Percentiles rank a stretch among this genome's conserved stretches.
Evolutionary conservation across 2,113 vertebrate genomes (phyloP).

Genomic region (Ahaetulla prasina): DNA sequence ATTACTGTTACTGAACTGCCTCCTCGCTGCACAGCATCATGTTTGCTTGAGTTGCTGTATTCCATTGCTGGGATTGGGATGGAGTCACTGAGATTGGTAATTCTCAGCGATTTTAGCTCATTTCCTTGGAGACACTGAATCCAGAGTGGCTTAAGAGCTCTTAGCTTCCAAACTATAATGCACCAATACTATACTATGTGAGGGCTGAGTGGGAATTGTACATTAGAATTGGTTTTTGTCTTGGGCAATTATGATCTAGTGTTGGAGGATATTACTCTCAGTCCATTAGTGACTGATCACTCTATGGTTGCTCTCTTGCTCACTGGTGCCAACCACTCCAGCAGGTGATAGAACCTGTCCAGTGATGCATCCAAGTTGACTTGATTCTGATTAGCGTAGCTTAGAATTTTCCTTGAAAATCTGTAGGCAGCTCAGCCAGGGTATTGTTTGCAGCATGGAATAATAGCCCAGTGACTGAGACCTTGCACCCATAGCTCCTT

Average conservation of each 20-base stretch:
- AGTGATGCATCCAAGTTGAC: neutral
- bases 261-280: neutral
- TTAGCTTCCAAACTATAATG: neutral
- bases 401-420: neutral
- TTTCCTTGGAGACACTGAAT: neutral
- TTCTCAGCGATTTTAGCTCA: neutral
- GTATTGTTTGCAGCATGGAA: neutral
- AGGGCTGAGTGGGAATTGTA: neutral
- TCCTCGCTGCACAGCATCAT: neutral
- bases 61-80: neutral
- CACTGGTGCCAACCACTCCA: neutral
- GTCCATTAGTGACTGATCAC: neutral
- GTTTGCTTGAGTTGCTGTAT: neutral
- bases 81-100: neutral
- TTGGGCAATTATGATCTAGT: neutral
- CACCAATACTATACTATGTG: neutral
- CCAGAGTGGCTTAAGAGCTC: neutral
- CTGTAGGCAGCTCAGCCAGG: neutral
- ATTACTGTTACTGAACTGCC: neutral
- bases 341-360: neutral
- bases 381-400: neutral
- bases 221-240: neutral
- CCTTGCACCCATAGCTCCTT: neutral
- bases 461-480: neutral
- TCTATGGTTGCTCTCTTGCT: neutral